These are phyloP conservation scores for Venusia cambrica DNA, from an alignment of 2,888 invertebrate species.

Conservation along the genomic window DNA sequence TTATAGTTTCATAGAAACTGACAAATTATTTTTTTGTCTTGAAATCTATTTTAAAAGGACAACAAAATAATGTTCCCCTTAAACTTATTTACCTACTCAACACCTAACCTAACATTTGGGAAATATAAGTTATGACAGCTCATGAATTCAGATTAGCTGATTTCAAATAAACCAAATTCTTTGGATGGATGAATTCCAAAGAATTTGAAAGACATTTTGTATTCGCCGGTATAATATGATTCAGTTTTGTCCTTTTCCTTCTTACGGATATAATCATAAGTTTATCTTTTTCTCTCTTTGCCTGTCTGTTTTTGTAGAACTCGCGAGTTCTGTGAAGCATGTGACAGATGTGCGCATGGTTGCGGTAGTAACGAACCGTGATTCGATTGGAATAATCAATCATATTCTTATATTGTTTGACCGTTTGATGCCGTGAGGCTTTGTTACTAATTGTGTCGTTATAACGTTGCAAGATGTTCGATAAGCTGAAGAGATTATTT, in stretches of 20 bases:
- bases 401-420: conserved; percentile 74
- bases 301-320: conserved; percentile 72
- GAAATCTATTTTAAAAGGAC: conserved; percentile 40
- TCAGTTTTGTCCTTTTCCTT: conserved; percentile 45
- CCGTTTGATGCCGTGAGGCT: conserved; percentile 51
- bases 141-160: conserved; percentile 22
- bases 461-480: conserved; percentile 18
- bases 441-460: conserved; percentile 37
- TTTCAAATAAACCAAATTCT: conserved; percentile 32
- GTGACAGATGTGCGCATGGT: conserved; percentile 77
- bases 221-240: conserved; percentile 51
- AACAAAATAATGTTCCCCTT: no score
- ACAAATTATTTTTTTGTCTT: conserved; percentile 39
- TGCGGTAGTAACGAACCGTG: conserved; percentile 75
- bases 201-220: conserved; percentile 52
- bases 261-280: conserved; percentile 34
- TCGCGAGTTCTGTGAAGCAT: conserved; percentile 72
- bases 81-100: no score
- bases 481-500: no score
- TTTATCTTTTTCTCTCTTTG: conserved; percentile 51
- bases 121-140: conserved; percentile 13
- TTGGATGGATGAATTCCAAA: conserved; percentile 55
- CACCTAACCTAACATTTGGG: no score
- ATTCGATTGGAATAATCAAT: conserved; percentile 76
- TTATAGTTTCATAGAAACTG: conserved; percentile 50